Evolutionary conservation across 1,140 invertebrate genomes (phyloP).

Genomic region (Lepidurus packardi): DNA sequence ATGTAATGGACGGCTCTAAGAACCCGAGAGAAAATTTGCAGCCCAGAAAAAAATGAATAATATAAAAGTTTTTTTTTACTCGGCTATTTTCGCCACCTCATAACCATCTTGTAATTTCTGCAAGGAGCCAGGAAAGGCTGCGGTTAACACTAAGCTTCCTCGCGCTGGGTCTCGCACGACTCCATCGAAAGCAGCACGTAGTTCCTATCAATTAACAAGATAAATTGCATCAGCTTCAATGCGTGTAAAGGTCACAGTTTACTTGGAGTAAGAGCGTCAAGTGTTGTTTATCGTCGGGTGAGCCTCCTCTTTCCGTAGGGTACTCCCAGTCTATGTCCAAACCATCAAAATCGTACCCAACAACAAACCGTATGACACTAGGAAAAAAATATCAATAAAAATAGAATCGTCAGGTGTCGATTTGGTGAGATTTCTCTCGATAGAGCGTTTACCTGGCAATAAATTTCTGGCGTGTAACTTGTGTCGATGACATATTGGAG

Average conservation of each 20-base stretch:
- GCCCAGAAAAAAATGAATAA: not conserved
- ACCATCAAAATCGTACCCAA: constrained; percentile 71
- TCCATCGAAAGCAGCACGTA: constrained; percentile 27
- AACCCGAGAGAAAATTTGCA: too few species aligned
- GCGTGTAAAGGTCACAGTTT: constrained; percentile 33
- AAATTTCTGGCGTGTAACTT: constrained; percentile 55
- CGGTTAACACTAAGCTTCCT: constrained; percentile 29
- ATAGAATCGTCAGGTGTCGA: not conserved
- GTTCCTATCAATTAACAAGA: constrained; percentile 26
- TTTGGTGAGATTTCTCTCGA: constrained; percentile 47
- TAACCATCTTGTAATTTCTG: constrained; percentile 35
- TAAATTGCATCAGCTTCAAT: not conserved
- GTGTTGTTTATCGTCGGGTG: constrained; percentile 65
- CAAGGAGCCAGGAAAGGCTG: constrained; percentile 26
- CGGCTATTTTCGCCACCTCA: constrained; percentile 41
- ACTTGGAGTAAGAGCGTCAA: constrained; percentile 70
- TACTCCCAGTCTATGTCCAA: constrained; percentile 72
- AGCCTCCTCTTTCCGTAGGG: constrained; percentile 62
- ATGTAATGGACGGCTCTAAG: constrained; percentile 44
- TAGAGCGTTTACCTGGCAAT: constrained; percentile 57
- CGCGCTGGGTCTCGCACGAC: constrained; percentile 31
- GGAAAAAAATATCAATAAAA: not conserved
- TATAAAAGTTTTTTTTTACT: constrained; percentile 33
- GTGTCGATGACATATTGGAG: constrained; percentile 60
- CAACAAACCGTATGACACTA: constrained; percentile 42